Evolutionary conservation across 2,797 vertebrate genomes (phyloP).

Genomic region (Coregonus sp.): DNA sequence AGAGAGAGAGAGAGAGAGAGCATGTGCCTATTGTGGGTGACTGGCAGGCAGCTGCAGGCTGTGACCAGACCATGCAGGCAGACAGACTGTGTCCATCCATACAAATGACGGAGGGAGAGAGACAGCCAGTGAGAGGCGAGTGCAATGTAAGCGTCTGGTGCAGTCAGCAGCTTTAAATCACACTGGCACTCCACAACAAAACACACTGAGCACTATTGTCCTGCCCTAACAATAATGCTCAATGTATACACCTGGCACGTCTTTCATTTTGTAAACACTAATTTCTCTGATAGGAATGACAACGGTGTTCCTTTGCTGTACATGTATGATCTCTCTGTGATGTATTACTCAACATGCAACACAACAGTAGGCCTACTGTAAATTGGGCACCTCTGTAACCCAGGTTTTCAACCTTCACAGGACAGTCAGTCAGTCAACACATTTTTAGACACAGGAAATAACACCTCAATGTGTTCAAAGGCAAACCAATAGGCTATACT

Average conservation of each 20-base stretch:
- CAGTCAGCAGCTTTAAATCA: constrained; percentile 92
- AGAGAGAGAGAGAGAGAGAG: constrained; percentile 31
- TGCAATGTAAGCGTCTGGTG: constrained; percentile 85
- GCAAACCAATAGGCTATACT: background rate
- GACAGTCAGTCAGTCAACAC: background rate
- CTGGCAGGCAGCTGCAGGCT: constrained; percentile 67
- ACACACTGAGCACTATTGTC: constrained; percentile 78
- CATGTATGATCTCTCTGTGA: background rate
- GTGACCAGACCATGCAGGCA: constrained; percentile 72
- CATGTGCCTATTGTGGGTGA: constrained; percentile 77
- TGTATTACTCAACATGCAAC: background rate
- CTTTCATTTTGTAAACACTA: constrained; percentile 71
- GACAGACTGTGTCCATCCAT: constrained; percentile 82
- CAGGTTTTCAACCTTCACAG: background rate
- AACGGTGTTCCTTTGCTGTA: no score
- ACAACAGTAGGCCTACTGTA: background rate
- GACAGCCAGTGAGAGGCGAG: constrained; percentile 69
- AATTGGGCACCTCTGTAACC: background rate
- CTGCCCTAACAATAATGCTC: constrained; percentile 67
- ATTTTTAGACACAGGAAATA: no score
- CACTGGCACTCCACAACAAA: constrained; percentile 80
- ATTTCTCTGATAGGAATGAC: constrained; percentile 22
- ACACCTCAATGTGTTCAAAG: background rate
- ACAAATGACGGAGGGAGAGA: constrained; percentile 81
- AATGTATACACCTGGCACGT: constrained; percentile 67